Percentiles rank a stretch among this genome's conserved stretches.
Evolutionary conservation across 2,888 invertebrate genomes (phyloP).

Genomic region (Dysmachus trigonus): DNA sequence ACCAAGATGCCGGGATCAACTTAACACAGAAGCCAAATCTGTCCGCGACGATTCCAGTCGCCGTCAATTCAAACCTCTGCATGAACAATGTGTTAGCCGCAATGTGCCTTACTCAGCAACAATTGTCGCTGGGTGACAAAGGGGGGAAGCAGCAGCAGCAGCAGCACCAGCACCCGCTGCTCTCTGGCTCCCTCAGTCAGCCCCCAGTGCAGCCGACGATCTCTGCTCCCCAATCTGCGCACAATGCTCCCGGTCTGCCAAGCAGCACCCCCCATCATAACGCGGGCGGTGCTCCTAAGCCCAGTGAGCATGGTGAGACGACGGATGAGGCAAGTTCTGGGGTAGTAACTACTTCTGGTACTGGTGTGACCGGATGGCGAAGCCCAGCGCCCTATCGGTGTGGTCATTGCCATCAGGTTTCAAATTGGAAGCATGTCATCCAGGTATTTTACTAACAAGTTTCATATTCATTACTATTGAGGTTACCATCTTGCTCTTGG

Average conservation of each 20-base stretch:
- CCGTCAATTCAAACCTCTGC: conserved; percentile 57
- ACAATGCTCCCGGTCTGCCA: background rate
- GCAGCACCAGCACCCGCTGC: background rate
- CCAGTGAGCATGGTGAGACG: conserved; percentile 63
- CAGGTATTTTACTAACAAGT: conserved; percentile 69
- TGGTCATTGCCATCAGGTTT: conserved; percentile 83
- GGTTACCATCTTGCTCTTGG: conserved; percentile 23
- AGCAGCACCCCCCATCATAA: background rate
- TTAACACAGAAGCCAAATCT: conserved; percentile 29
- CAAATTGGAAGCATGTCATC: conserved; percentile 87
- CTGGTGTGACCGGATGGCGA: conserved; percentile 63
- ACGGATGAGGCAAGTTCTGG: conserved; percentile 67
- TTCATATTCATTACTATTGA: conserved; percentile 24
- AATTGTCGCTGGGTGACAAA: conserved; percentile 6
- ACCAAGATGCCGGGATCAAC: conserved; percentile 59
- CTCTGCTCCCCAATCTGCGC: background rate
- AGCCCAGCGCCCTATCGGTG: conserved; percentile 74
- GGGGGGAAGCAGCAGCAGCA: background rate
- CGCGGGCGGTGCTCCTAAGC: conserved; percentile 6
- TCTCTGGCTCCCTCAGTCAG: background rate
- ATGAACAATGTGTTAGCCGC: conserved; percentile 63
- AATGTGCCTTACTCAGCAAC: conserved; percentile 61
- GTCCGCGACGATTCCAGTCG: conserved; percentile 57
- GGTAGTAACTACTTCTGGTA: conserved; percentile 50
- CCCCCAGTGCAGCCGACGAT: background rate